phyloP scores from a whole-genome alignment of 2,797 vertebrate genomes.

The Hoplostethus mediterraneus region DNA sequence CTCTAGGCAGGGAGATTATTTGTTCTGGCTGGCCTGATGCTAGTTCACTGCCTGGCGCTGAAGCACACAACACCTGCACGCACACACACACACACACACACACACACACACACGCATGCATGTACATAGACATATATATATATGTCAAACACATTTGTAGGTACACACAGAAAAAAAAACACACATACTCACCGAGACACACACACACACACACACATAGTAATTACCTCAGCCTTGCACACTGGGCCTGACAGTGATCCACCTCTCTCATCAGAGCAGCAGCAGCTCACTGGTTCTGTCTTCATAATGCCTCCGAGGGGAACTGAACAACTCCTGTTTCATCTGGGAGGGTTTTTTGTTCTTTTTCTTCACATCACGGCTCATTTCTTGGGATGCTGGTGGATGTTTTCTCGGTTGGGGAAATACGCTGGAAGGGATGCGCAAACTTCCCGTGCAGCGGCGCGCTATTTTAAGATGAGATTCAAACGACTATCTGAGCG shows the following conservation, averaged over 20 bases:
- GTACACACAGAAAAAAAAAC: neutral
- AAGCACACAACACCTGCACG: constrained; percentile 14
- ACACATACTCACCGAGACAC: neutral
- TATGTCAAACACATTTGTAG: too few species aligned
- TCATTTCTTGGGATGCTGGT: neutral
- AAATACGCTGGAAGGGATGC: neutral
- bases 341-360: neutral
- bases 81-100: neutral
- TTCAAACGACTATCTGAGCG: neutral
- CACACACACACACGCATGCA: neutral
- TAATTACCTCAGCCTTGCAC: constrained; percentile 1
- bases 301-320: neutral
- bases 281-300: neutral
- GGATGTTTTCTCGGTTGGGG: neutral
- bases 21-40: constrained; percentile 5
- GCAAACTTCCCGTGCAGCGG: neutral
- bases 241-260: neutral
- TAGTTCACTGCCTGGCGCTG: constrained; percentile 14
- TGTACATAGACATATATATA: too few species aligned
- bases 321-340: neutral
- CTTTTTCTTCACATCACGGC: too few species aligned
- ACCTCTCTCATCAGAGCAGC: constrained; percentile 2
- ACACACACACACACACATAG: neutral
- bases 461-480: neutral
- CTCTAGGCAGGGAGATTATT: constrained; percentile 16